phyloP scores from a whole-genome alignment of 2,797 vertebrate species.

The Setipinna tenuifilis region DNA sequence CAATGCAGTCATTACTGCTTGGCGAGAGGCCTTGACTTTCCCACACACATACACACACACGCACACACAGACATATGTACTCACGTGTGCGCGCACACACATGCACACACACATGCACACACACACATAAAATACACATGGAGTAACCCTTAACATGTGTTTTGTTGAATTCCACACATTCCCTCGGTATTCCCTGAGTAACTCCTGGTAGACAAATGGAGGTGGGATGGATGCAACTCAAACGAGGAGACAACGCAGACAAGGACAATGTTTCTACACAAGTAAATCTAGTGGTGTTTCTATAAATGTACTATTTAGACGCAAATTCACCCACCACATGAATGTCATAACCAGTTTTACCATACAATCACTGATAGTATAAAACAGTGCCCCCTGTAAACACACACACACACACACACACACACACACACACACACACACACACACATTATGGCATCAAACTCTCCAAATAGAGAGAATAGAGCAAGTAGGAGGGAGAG shows the following conservation, averaged over 20 bases:
- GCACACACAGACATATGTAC: background rate
- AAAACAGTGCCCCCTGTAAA: too few species aligned
- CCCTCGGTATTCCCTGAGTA: conserved; percentile 36
- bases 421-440: conserved; percentile 32
- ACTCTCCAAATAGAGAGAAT: conserved; percentile 49
- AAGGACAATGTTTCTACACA: background rate
- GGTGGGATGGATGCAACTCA: background rate
- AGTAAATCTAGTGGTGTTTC: too few species aligned
- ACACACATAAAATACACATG: background rate
- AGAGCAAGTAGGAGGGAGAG: background rate
- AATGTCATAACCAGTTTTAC: background rate
- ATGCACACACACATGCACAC: background rate
- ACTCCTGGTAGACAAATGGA: background rate
- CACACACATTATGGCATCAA: conserved; percentile 12
- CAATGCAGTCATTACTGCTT: conserved; percentile 56
- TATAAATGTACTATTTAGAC: too few species aligned
- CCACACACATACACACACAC: conserved; percentile 8
- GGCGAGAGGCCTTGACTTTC: conserved; percentile 33
- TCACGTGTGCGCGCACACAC: background rate
- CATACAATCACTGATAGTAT: background rate
- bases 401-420: conserved; percentile 24
- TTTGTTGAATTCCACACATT: conserved; percentile 65
- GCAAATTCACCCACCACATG: too few species aligned
- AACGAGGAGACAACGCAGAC: background rate
- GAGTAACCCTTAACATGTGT: conserved; percentile 43